Conservation (phyloP, 2,797 vertebrate genomes). For the Clarias laeviceps region DNA sequence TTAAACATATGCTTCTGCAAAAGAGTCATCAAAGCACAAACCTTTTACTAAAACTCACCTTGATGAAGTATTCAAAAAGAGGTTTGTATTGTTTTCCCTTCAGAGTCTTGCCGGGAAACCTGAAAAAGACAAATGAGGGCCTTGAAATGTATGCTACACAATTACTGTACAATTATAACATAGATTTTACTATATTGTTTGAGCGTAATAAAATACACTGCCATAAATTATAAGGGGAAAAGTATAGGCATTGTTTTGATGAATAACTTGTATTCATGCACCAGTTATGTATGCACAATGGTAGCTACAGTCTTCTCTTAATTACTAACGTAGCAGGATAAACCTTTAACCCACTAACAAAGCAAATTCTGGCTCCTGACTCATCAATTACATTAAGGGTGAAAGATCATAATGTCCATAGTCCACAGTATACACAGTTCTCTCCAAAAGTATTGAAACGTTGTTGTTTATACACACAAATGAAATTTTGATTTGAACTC, state of each 20-base stretch:
- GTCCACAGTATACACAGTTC: not conserved
- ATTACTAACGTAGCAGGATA: not conserved
- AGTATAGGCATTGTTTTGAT: not conserved
- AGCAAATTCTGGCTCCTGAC: not conserved
- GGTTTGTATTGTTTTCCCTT: constrained; percentile 94
- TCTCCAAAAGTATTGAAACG: not conserved
- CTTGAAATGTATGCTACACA: not conserved
- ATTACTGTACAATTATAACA: not conserved
- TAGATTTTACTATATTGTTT: not conserved
- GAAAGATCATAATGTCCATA: too few species aligned
- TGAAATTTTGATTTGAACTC: not conserved
- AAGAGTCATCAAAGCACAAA: not conserved
- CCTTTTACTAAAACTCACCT: constrained; percentile 76
- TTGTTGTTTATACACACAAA: not conserved
- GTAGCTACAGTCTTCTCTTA: not conserved
- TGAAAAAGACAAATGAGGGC: constrained; percentile 62
- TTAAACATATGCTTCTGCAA: not conserved
- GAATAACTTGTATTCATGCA: not conserved
- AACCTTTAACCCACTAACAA: not conserved
- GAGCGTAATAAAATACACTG: not conserved
- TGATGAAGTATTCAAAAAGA: constrained; percentile 90
- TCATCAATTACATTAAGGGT: not conserved
- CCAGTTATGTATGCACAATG: not conserved
- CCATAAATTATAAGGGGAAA: not conserved
- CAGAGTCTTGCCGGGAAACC: constrained; percentile 88